Evolutionary conservation across 2,113 vertebrate species (phyloP).

Genomic region (Morone chrysops): DNA sequence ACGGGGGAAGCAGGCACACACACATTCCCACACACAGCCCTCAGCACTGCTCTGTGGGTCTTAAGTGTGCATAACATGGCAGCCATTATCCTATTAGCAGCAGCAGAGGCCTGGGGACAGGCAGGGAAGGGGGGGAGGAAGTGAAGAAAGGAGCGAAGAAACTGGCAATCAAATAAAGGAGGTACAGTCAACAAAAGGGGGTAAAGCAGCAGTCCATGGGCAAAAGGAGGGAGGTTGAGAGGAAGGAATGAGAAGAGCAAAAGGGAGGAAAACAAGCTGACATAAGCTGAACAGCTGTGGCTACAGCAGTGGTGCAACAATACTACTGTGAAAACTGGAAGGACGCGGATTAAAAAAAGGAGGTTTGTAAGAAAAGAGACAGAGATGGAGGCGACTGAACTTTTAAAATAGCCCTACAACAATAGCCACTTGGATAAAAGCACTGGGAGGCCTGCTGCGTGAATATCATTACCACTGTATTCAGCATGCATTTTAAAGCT

Average conservation of each 20-base stretch:
- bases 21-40: conserved; percentile 47
- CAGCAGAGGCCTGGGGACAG: conserved; percentile 69
- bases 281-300: conserved; percentile 36
- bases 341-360: background rate
- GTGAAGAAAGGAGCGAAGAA: conserved; percentile 22
- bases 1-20: conserved; percentile 23
- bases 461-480: conserved; percentile 43
- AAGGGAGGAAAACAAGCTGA: conserved; percentile 10
- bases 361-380: conserved; percentile 9
- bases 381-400: background rate
- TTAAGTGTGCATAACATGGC: conserved; percentile 84
- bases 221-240: conserved; percentile 5
- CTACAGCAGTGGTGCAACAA: background rate
- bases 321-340: background rate
- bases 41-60: conserved; percentile 70
- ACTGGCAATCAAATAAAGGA: conserved; percentile 34
- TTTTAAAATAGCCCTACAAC: background rate
- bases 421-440: conserved; percentile 19
- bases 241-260: conserved; percentile 10
- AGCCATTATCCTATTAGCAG: conserved; percentile 86
- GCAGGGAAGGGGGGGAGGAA: background rate
- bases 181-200: conserved; percentile 28
- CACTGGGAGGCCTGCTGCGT: background rate
- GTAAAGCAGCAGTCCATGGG: conserved; percentile 1
- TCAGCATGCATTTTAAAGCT: conserved; percentile 37